Conservation (phyloP, 1,140 invertebrate species). For the Archivesica marissinica region DNA sequence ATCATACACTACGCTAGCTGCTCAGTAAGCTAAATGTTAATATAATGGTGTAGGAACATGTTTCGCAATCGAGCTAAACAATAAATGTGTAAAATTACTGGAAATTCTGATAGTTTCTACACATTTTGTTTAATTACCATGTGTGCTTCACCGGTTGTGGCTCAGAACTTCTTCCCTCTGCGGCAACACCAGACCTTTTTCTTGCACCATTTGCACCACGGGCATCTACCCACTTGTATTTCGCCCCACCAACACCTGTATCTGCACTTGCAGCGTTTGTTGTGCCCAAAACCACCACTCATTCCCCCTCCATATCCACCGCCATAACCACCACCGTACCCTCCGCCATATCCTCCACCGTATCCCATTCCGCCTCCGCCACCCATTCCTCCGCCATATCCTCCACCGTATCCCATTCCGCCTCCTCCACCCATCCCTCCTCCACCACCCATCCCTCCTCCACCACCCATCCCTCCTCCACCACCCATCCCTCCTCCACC, state of each 20-base stretch:
- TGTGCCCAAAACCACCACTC: too few species aligned
- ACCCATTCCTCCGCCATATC: neutral
- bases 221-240: neutral
- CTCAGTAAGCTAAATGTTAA: too few species aligned
- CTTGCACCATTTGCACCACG: neutral
- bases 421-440: too few species aligned
- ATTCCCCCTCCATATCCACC: neutral
- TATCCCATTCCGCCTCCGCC: neutral
- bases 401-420: neutral
- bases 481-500: neutral
- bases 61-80: too few species aligned
- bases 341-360: neutral
- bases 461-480: neutral
- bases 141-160: too few species aligned
- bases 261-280: constrained; percentile 5
- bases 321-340: neutral
- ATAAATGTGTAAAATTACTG: too few species aligned
- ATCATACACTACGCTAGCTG: too few species aligned
- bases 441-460: neutral
- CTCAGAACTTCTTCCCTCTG: neutral
- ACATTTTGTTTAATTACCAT: too few species aligned
- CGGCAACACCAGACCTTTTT: constrained; percentile 2
- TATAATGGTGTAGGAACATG: too few species aligned
- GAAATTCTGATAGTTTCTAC: too few species aligned
- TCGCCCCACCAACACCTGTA: constrained; percentile 5